Evolutionary conservation across 2,888 invertebrate species (phyloP), one percentile per base, ranked within the genome.

Genomic region (Brachyptera risi): DNA sequence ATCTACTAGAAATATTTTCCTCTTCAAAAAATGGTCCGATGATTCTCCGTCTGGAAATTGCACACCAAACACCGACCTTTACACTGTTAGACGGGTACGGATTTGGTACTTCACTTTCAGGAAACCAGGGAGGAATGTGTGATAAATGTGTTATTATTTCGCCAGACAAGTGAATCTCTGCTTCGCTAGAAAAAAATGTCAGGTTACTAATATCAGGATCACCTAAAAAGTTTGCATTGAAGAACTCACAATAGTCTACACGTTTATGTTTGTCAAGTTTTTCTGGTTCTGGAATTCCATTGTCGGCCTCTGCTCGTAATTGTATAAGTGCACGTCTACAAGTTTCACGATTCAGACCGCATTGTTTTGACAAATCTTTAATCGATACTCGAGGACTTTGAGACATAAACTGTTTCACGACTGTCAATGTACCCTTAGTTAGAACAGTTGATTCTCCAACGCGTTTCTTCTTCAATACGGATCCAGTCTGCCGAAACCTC

Each of bases 1-100:
- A n/a, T n/a, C n/a, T n/a, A n/a, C n/a, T n/a, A n/a, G n/a, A n/a
- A n/a, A 54, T 23, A 7, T n/a, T 23, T 9, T 17, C 19, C 3
- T 21, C 37, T 13, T 13, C 35, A 23, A 37, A 54, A 9, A 37
- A 37, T 17, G 54, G 54, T 4, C 54, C 54, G 21, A 54, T 54
- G 2, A 54, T 35, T 5, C 54, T 19, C 35, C 54, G 3, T 15
- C 54, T 13, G 19, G 54, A 54, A 11, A 54, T 37, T 21, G 54
- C 54, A 37, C 54, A 54, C 54, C 54, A 54, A 3, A 54, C 35
- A 4, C 54, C 54, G 3, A 54, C 19, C 23, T 54, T 54, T 17
- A 19, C 3, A 19, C 37, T 23, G 21, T 54, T 37, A 2, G 37
- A 23, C 13, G 35, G 54, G 37, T 37, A 54, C 1, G 11, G 21